Conservation (phyloP, 1,140 invertebrate species). For the Polypedilum vanderplanki region DNA sequence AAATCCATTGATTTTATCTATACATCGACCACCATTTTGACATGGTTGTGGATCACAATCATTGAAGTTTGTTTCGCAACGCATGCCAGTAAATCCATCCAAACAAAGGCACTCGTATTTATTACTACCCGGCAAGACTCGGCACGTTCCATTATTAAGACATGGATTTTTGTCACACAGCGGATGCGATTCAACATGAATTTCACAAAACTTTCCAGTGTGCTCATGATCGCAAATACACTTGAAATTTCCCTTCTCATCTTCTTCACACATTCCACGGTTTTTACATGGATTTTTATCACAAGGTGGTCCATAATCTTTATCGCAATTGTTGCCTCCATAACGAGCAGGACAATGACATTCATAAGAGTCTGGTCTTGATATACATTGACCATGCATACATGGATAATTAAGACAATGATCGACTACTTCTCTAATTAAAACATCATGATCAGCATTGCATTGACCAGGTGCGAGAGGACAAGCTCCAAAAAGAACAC, state of each 20-base stretch:
- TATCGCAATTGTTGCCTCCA: slow-evolving; percentile 75
- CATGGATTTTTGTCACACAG: slow-evolving; percentile 69
- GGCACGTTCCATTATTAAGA: slow-evolving; percentile 62
- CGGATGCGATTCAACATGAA: slow-evolving; percentile 57
- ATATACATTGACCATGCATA: slow-evolving; percentile 72
- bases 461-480: slow-evolving; percentile 62
- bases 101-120: slow-evolving; percentile 58
- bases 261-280: slow-evolving; percentile 65
- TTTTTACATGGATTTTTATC: slow-evolving; percentile 63
- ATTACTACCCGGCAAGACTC: slow-evolving; percentile 49
- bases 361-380: slow-evolving; percentile 61
- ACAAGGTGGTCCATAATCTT: slow-evolving; percentile 67
- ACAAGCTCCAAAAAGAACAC: slow-evolving; percentile 66
- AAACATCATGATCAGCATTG: slow-evolving; percentile 50
- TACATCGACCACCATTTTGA: slow-evolving; percentile 73
- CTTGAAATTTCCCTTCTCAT: slow-evolving; percentile 63
- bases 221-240: slow-evolving; percentile 70
- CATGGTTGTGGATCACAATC: slow-evolving; percentile 71
- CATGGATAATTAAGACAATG: slow-evolving; percentile 72
- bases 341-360: slow-evolving; percentile 72
- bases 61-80: slow-evolving; percentile 62
- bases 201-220: slow-evolving; percentile 71
- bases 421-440: slow-evolving; percentile 53
- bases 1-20: slow-evolving; percentile 69
- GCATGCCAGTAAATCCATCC: slow-evolving; percentile 54